phyloP scores from a whole-genome alignment of 2,797 vertebrate species.

The Gymnoscopelus braueri region DNA sequence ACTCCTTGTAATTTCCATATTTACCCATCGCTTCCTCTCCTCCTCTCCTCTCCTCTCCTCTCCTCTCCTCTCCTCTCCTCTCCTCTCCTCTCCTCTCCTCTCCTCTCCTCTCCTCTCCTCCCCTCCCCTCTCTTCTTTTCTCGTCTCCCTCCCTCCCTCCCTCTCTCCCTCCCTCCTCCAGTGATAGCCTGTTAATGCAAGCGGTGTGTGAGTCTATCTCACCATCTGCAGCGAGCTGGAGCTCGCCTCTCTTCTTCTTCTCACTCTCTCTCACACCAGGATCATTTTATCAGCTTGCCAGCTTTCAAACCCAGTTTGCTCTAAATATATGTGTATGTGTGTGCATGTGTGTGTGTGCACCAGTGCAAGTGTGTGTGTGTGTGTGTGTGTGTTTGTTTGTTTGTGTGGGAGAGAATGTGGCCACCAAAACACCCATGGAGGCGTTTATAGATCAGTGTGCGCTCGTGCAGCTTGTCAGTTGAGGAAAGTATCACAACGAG shows the following conservation, averaged over 20 bases:
- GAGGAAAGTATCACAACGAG: slow-evolving; percentile 57
- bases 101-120: neutral
- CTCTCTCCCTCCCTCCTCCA: slow-evolving; percentile 41
- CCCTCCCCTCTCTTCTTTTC: slow-evolving; percentile 30
- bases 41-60: neutral
- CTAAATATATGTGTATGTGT: slow-evolving; percentile 28
- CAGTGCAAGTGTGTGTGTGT: neutral
- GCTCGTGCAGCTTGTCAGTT: slow-evolving; percentile 36
- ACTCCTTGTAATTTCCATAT: slow-evolving; percentile 71
- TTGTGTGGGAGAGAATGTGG: slow-evolving; percentile 29
- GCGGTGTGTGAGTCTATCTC: slow-evolving; percentile 77
- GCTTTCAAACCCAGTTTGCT: slow-evolving; percentile 56
- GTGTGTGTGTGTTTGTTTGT: neutral
- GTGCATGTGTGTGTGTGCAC: slow-evolving; percentile 9
- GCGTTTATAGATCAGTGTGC: slow-evolving; percentile 47
- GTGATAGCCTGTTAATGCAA: slow-evolving; percentile 79
- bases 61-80: neutral
- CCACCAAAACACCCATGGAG: slow-evolving; percentile 62
- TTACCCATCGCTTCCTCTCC: slow-evolving; percentile 51
- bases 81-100: slow-evolving; percentile 6
- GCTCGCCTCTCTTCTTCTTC: slow-evolving; percentile 53
- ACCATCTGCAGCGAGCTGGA: slow-evolving; percentile 78
- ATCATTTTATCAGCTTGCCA: slow-evolving; percentile 71
- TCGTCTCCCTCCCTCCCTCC: neutral
- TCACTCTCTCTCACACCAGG: slow-evolving; percentile 58